Conservation (phyloP, 2,888 invertebrate species). For the Amblyjoppa fuscipennis region DNA sequence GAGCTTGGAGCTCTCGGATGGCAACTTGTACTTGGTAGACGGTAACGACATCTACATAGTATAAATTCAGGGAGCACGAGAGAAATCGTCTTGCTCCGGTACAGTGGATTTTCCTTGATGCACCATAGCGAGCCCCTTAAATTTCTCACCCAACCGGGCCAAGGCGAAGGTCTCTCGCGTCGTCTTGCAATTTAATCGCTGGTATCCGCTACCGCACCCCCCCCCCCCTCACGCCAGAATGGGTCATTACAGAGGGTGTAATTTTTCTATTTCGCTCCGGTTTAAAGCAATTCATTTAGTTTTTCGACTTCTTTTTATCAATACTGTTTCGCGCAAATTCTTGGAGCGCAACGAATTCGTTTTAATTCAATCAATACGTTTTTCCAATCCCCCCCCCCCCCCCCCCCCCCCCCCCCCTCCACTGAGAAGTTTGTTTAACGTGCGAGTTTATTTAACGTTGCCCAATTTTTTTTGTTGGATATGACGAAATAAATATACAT, state of each 20-base stretch:
- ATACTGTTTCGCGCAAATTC: no score
- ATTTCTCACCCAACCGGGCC: conserved; percentile 1
- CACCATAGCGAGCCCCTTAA: conserved; percentile 30
- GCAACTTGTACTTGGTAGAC: not conserved
- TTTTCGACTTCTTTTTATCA: no score
- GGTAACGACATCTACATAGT: not conserved
- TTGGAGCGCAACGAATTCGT: no score
- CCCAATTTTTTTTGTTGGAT: no score
- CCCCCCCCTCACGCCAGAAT: not conserved
- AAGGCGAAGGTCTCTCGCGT: not conserved
- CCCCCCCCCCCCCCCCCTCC: no score
- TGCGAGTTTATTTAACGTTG: no score
- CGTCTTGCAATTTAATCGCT: not conserved
- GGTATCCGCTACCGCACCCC: not conserved
- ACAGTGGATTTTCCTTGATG: conserved; percentile 29
- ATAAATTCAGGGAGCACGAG: not conserved
- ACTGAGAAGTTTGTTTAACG: no score
- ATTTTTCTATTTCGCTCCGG: not conserved
- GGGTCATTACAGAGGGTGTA: not conserved
- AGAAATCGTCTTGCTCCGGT: not conserved
- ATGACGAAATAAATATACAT: no score
- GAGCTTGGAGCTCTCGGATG: not conserved
- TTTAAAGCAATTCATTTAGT: no score
- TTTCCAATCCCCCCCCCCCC: no score
- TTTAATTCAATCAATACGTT: no score